Evolutionary conservation across 92 coral and sea anemone genomes (phyloP), one percentile per base, ranked within the genome.

Genomic region (Zoanthus sociatus): DNA sequence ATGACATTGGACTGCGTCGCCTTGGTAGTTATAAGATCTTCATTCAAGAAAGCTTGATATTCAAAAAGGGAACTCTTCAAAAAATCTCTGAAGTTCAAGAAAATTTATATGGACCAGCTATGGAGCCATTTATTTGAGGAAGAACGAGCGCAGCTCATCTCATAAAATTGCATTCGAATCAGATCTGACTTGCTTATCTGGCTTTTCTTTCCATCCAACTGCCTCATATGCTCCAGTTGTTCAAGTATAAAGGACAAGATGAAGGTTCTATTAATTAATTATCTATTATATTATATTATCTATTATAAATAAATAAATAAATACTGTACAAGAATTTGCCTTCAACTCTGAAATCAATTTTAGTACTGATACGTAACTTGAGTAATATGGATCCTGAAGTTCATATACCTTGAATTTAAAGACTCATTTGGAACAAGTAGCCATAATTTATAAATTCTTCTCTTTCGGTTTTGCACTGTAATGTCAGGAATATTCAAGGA

Each of bases 401-500:
- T 45, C 20, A 26, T 51, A 26, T 53, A 48, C 42, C 66, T 58
- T 53, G 66, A 53, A 32, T 76, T 76, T 53, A 32, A 30, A 48
- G 66, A 76, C 15, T 76, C 44, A 21, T 56, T 56, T 56, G 64
- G 64, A 56, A 1, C 64, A 56, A 56, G 64, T 56, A 56, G 15
- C 64, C 64, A 56, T 56, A 56, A 56, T 54, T 50, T 53, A 56
- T 56, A 56, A 56, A 56, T 56, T 56, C 64, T 9, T 76, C 66
- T 4, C 55, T 76, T 26, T 76, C 81, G 11, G 64, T 48, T 51
- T 46, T 76, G 15, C 67, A 76, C 31, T 76, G 18, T 47, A 76
- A 76, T 33, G 55, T 21, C 26, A 50, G 81, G 30, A 76, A 20
- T 30, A 32, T 76, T 50, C 33, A 5, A 18, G 64, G 63, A 10